phyloP scores from a whole-genome alignment of 2,113 vertebrate genomes.

The Anarrhichthys ocellatus region DNA sequence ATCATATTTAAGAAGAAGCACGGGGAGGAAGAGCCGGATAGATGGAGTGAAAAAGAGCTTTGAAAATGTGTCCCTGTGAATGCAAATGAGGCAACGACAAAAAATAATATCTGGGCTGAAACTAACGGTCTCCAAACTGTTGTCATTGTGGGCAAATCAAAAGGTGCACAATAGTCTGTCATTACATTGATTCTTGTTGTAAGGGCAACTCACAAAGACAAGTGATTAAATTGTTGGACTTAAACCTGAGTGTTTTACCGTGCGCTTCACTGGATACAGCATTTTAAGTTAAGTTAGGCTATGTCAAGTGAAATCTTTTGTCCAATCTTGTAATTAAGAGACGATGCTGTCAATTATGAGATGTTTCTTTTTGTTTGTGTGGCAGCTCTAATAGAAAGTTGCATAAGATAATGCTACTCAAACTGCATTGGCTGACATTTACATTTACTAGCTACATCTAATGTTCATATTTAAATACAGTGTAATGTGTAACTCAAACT shows the following conservation, averaged over 20 bases:
- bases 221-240: background rate
- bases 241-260: background rate
- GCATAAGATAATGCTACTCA: too few species aligned
- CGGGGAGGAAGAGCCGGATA: background rate
- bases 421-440: too few species aligned
- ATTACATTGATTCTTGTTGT: slow-evolving; percentile 5
- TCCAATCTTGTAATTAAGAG: background rate
- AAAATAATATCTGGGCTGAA: background rate
- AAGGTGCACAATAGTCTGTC: slow-evolving; percentile 13
- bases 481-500: background rate
- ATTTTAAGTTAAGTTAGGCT: background rate
- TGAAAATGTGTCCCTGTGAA: slow-evolving; percentile 17
- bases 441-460: background rate
- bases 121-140: background rate
- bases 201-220: slow-evolving; percentile 10
- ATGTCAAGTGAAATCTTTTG: background rate
- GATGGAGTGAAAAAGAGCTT: slow-evolving; percentile 2
- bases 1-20: slow-evolving; percentile 18
- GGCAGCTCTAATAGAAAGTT: too few species aligned
- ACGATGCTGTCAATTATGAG: too few species aligned
- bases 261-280: background rate
- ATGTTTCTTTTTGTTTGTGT: too few species aligned
- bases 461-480: background rate
- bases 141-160: slow-evolving; percentile 11
- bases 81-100: slow-evolving; percentile 6